A percentile compares a stretch with the other conserved stretches of the same genome.
Evolutionary conservation across 1,140 invertebrate species (phyloP).

Genomic region (Drosophila quadrilineata): DNA sequence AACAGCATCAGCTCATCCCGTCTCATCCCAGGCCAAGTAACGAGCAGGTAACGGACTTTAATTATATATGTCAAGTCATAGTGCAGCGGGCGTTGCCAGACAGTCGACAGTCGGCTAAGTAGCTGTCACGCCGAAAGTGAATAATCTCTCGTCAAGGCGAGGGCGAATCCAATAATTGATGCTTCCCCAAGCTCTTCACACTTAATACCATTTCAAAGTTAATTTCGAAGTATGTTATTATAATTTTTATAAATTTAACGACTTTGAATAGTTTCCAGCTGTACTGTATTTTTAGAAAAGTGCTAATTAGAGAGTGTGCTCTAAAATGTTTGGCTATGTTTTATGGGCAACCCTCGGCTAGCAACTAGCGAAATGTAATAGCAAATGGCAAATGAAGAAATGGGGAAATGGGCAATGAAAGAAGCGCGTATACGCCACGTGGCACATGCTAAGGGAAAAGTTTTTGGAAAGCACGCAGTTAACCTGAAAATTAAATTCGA

Average conservation of each 20-base stretch:
- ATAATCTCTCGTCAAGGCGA: slow-evolving; percentile 11
- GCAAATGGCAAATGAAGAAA: too few relatives aligned
- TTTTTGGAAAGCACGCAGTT: slow-evolving; percentile 42
- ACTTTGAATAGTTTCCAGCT: too few relatives aligned
- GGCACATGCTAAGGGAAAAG: slow-evolving; percentile 4
- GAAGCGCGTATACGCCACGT: slow-evolving; percentile 57
- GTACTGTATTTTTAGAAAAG: too few relatives aligned
- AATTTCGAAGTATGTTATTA: too few relatives aligned
- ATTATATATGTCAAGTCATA: slow-evolving; percentile 41
- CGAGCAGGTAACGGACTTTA: slow-evolving; percentile 15
- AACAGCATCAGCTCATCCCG: slow-evolving; percentile 7
- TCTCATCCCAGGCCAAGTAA: background rate
- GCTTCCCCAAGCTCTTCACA: background rate
- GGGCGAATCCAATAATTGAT: background rate
- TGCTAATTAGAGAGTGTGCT: slow-evolving; percentile 30
- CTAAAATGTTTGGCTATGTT: slow-evolving; percentile 12
- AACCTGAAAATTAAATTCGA: slow-evolving; percentile 70
- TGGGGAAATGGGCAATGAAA: slow-evolving; percentile 61
- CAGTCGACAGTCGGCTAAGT: slow-evolving; percentile 21
- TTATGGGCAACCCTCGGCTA: slow-evolving; percentile 11
- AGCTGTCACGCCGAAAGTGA: background rate
- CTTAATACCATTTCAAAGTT: too few relatives aligned
- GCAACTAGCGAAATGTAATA: background rate
- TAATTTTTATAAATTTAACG: too few relatives aligned
- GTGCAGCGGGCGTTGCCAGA: slow-evolving; percentile 18